A percentile compares a stretch with the other conserved stretches of the same genome.
Conservation (phyloP, 2,797 vertebrate genomes). For the Melanotaenia maccullochi region DNA sequence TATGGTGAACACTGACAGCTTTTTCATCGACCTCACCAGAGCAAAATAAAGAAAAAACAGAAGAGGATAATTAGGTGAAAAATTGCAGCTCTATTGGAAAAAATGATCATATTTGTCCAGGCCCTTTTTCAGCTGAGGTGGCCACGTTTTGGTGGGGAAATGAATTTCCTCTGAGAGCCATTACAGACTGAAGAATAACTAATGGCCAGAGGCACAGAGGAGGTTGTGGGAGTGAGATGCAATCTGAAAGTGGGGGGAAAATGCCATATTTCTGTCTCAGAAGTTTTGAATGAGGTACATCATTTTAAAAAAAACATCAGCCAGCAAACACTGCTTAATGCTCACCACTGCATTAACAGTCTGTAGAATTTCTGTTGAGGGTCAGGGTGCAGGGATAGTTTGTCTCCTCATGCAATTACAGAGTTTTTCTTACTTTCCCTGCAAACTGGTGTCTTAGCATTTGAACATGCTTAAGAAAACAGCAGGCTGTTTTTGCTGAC, state of each 20-base stretch:
- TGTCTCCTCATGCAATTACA: background rate
- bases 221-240: slow-evolving; percentile 12
- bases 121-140: slow-evolving; percentile 19
- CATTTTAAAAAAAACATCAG: background rate
- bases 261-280: no score
- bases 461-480: background rate
- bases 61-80: slow-evolving; percentile 7
- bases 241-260: background rate
- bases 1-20: background rate
- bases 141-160: slow-evolving; percentile 45
- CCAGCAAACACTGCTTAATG: background rate
- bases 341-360: no score
- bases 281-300: background rate
- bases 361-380: background rate
- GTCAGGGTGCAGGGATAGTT: background rate
- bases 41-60: slow-evolving; percentile 20
- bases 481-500: background rate
- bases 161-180: slow-evolving; percentile 42
- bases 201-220: slow-evolving; percentile 31
- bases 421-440: background rate
- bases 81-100: slow-evolving; percentile 32
- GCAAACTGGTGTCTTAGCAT: background rate
- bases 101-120: slow-evolving; percentile 52
- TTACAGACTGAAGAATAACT: slow-evolving; percentile 42
- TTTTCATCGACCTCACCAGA: slow-evolving; percentile 18